Conservation (phyloP, 2,888 invertebrate genomes). For the Drosophila aldrichi region DNA sequence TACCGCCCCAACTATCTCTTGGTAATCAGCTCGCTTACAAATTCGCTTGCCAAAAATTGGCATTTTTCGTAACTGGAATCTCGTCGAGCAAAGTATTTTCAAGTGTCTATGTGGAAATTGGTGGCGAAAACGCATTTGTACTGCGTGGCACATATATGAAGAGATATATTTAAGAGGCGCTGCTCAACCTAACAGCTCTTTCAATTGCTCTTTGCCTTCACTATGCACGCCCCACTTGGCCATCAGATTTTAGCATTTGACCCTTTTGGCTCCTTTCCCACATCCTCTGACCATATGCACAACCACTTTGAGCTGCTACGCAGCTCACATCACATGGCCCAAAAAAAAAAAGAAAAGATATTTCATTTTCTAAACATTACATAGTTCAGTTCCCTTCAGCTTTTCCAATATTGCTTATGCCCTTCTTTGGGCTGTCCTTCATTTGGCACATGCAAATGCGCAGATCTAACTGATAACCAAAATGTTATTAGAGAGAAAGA, state of each 20-base stretch:
- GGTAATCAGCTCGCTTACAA: background rate
- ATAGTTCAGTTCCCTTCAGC: constrained; percentile 1
- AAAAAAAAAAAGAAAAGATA: constrained; percentile 26
- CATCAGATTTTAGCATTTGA: constrained; percentile 50
- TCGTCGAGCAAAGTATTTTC: constrained; percentile 4
- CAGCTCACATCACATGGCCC: constrained; percentile 61
- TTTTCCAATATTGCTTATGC: constrained; percentile 14
- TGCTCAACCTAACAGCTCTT: constrained; percentile 29
- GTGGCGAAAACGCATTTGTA: constrained; percentile 6
- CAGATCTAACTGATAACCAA: constrained; percentile 78
- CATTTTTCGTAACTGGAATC: background rate
- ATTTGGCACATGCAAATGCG: constrained; percentile 77
- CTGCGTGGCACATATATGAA: constrained; percentile 19
- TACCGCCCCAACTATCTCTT: background rate
- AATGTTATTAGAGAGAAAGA: too few species aligned
- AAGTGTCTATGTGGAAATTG: constrained; percentile 26
- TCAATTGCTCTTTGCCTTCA: constrained; percentile 31
- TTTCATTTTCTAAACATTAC: constrained; percentile 55
- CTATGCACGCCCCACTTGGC: constrained; percentile 5
- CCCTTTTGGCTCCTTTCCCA: constrained; percentile 64
- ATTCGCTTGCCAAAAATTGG: background rate
- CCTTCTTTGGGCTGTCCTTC: constrained; percentile 53
- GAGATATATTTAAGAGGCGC: constrained; percentile 15
- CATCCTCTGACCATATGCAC: constrained; percentile 60
- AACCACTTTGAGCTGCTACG: constrained; percentile 69